Evolutionary conservation across 2,113 vertebrate genomes (phyloP).

Genomic region (Toxostoma redivivum): DNA sequence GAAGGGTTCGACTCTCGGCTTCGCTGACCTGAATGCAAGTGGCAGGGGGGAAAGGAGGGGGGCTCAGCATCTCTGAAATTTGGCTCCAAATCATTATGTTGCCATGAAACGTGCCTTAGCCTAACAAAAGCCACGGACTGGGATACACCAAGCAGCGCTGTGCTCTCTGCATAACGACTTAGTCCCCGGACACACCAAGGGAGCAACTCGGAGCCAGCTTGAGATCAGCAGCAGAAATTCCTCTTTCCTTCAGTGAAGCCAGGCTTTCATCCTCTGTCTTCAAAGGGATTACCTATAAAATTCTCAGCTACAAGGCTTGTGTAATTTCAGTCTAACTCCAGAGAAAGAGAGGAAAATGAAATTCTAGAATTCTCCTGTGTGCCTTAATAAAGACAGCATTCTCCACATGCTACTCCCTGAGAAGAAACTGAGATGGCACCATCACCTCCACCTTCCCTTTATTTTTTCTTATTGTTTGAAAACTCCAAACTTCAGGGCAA

Average conservation of each 20-base stretch:
- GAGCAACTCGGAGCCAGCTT: neutral
- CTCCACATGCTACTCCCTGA: neutral
- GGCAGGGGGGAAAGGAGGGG: neutral
- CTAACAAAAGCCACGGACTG: constrained; percentile 25
- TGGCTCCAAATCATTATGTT: constrained; percentile 10
- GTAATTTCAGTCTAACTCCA: neutral
- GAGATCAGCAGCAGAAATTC: constrained; percentile 41
- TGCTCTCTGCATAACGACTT: neutral
- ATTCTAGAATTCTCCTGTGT: neutral
- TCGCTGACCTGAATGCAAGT: constrained; percentile 16
- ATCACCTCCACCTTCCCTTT: neutral
- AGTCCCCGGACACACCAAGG: neutral
- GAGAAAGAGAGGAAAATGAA: neutral
- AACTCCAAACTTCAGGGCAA: neutral
- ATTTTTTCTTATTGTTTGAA: neutral
- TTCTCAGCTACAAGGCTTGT: neutral
- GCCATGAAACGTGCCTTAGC: constrained; percentile 19
- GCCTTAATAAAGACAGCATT: neutral
- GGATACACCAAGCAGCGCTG: neutral
- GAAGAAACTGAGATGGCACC: neutral
- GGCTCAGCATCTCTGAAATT: neutral
- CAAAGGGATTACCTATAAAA: constrained; percentile 27
- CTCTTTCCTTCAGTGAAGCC: neutral
- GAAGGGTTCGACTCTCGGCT: neutral
- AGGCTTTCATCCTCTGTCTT: constrained; percentile 44